Base-by-base conservation (phyloP, 2,888 invertebrate species). In the Lasioglossum morio region DNA sequence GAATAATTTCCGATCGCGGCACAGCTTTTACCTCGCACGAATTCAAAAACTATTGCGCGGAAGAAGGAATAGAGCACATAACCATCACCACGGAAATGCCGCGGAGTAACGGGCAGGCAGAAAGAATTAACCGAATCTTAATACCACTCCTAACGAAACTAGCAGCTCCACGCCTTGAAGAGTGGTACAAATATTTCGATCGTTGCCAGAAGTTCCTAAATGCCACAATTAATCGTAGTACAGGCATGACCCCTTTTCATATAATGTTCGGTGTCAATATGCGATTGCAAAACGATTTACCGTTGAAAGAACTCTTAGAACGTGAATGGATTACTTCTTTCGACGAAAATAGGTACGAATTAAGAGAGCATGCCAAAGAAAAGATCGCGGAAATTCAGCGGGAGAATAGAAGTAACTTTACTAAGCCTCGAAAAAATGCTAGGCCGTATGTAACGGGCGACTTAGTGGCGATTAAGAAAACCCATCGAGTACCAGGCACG, bases 111-210 rank as follows among this genome's bases (percentile, higher is more conserved):
- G 53, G 19, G 10, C 37, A 87, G 27, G 84, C 87, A 1, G 90
- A 88, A 69, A 72, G 87, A 48, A 57, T 87, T 0, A 87, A 88
- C 74, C 81, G 90, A 10, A 92, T 88, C 0, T 40, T 85, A 3
- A 92, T 94, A 72, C 89, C 93, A 0, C 81, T 94, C n/a, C 60
- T 95, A 8, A 90, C 94, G 1, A 95, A 95, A 79, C 60, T 95
- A 8, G 90, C 92, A 30, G 75, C 85, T 0, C 87, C 82, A 10
- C 89, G 76, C 4, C 75, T 81, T 2, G 75, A 40, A 23, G 69
- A 87, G 4, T 83, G 86, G 78, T 60, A 60, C 12, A 72, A 74
- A 19, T 19, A 80, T 30, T 7, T 81, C 0, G 60, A 27, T 1
- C n/a, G n/a, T n/a, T 60, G 60, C 23, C 60, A 60, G 27, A 60